phyloP scores from a whole-genome alignment of 2,888 invertebrate genomes.

The Drosophila buzzatii region DNA sequence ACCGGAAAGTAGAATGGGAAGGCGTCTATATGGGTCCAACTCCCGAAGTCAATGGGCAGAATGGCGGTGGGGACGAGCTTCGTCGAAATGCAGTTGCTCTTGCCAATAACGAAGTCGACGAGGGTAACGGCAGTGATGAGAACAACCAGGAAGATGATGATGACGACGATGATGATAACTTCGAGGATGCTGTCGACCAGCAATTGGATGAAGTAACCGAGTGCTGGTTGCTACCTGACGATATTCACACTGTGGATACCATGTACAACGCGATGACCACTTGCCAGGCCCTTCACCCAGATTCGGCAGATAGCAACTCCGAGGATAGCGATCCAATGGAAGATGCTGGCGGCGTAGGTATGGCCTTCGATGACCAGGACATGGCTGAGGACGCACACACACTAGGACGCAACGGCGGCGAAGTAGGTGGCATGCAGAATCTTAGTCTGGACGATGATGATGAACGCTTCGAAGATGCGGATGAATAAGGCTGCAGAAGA shows the following conservation, averaged over 20 bases:
- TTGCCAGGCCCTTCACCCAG: slow-evolving; percentile 93
- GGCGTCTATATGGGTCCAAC: slow-evolving; percentile 77
- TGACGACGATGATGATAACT: slow-evolving; percentile 85
- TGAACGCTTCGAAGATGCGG: slow-evolving; percentile 84
- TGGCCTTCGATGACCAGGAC: slow-evolving; percentile 67
- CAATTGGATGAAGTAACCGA: slow-evolving; percentile 87
- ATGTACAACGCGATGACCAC: slow-evolving; percentile 91
- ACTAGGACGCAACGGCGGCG: slow-evolving; percentile 68
- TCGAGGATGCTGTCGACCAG: slow-evolving; percentile 82
- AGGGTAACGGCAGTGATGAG: slow-evolving; percentile 78
- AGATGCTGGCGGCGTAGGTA: slow-evolving; percentile 71
- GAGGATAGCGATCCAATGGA: slow-evolving; percentile 84
- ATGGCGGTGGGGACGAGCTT: slow-evolving; percentile 52
- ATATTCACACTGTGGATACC: slow-evolving; percentile 87
- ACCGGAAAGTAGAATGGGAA: slow-evolving; percentile 83
- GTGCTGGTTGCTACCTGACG: slow-evolving; percentile 90
- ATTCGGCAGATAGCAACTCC: slow-evolving; percentile 88
- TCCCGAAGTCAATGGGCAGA: slow-evolving; percentile 66
- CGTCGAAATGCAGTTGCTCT: slow-evolving; percentile 38
- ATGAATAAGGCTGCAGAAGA: slow-evolving; percentile 69
- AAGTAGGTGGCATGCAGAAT: slow-evolving; percentile 81
- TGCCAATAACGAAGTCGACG: slow-evolving; percentile 66
- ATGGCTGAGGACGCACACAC: slow-evolving; percentile 61
- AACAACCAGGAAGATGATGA: slow-evolving; percentile 75
- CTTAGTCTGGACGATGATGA: slow-evolving; percentile 82